A percentile compares a stretch with the other conserved stretches of the same genome.
phyloP scores from a whole-genome alignment of 2,113 vertebrate species.

The Rhea americana region DNA sequence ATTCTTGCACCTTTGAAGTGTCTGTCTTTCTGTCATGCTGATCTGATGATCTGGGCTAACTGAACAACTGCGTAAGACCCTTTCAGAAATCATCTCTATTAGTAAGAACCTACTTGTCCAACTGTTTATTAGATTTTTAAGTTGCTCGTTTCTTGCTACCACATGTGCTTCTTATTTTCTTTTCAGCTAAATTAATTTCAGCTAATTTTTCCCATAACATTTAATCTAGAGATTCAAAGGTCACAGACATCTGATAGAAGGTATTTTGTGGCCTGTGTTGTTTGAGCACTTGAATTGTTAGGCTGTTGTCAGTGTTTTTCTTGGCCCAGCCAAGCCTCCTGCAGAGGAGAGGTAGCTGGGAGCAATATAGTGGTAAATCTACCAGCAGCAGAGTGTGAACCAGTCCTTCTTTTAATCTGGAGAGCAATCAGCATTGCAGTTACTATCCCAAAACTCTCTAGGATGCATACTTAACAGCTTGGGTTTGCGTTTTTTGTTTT shows the following conservation, averaged over 20 bases:
- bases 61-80: neutral
- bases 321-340: constrained; percentile 30
- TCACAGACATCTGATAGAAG: constrained; percentile 25
- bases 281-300: constrained; percentile 37
- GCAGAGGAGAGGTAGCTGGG: constrained; percentile 23
- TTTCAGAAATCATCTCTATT: neutral
- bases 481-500: constrained; percentile 44
- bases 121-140: constrained; percentile 13
- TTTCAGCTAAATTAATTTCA: constrained; percentile 55
- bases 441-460: constrained; percentile 20
- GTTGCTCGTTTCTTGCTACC: neutral
- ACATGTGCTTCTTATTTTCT: constrained; percentile 25
- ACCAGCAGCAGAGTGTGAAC: constrained; percentile 18
- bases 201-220: constrained; percentile 52
- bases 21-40: neutral
- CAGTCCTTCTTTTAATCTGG: constrained; percentile 52
- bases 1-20: neutral
- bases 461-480: neutral
- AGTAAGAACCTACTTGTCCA: neutral
- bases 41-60: neutral
- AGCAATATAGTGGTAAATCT: constrained; percentile 34
- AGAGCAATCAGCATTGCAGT: constrained; percentile 33
- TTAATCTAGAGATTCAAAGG: constrained; percentile 26
- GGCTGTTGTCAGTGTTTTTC: constrained; percentile 45
- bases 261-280: constrained; percentile 35